Evolutionary conservation across 2,888 invertebrate genomes (phyloP), one percentile per base, ranked within the genome.

Genomic region (Drosophila infuscata): DNA sequence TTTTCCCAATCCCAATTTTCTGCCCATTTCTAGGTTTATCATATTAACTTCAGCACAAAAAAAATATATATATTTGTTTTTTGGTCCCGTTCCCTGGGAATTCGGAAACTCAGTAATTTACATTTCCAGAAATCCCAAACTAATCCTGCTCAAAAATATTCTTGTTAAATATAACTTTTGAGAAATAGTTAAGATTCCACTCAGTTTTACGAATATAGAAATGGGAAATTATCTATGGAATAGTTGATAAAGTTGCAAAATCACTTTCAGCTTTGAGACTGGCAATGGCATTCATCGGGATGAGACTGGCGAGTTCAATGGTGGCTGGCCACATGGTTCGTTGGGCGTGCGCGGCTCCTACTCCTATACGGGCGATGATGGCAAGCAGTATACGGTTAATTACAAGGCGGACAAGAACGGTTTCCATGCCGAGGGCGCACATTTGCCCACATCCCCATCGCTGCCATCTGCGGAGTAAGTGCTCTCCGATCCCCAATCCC

Each of bases 351-450:
- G 94, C 84, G 95, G 95, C 64, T 95, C 95, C 30, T 95, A 95
- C 86, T 95, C 95, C 7, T 95, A 95, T 81, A 94, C 95, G 12
- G 95, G 95, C 15, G 95, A 95, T 81, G 94, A 95, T 89, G 95
- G 95, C 49, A 94, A 94, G 81, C 94, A 94, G 20, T 95, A 95
- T 75, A 95, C 95, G 20, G 95, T 95, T 6, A 94, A 94, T 82
- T 96, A 96, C 90, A 94, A 95, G 66, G 96, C 96, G 62, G 96
- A 97, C 91, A 95, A 95, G 81, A 96, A 96, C 89, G 97, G 97
- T 67, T 97, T 96, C 93, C 95, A 96, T 89, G 96, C 96, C 15
- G 95, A 95, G 83, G 97, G 97, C 60, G 96, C 96, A 49, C 97
- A 97, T 92, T 93, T 97, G 81, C 97, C 97, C 48, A 96, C 96